Evolutionary conservation across 1,140 invertebrate species (phyloP).

Genomic region (Ganaspis sp.): DNA sequence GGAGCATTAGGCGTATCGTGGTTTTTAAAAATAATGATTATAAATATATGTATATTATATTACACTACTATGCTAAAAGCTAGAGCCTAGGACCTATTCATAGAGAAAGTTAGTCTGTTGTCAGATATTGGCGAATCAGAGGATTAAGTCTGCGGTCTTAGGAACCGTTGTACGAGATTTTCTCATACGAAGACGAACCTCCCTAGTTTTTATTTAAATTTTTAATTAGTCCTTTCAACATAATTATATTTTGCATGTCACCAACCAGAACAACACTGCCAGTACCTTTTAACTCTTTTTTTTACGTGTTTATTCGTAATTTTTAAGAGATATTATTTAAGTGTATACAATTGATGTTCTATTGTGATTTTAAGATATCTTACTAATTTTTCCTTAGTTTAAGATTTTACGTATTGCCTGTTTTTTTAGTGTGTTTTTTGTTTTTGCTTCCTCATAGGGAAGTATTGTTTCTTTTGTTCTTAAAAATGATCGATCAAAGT

Average conservation of each 20-base stretch:
- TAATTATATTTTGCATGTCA: background rate
- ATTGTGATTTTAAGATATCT: slow-evolving; percentile 24
- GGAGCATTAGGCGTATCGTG: slow-evolving; percentile 62
- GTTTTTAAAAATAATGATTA: slow-evolving; percentile 53
- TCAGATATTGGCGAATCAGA: slow-evolving; percentile 43
- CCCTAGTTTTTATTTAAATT: background rate
- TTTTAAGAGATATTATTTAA: slow-evolving; percentile 32
- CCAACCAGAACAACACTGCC: slow-evolving; percentile 4
- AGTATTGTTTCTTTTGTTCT: too few species aligned
- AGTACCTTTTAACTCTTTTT: slow-evolving; percentile 10
- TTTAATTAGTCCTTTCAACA: background rate
- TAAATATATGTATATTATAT: slow-evolving; percentile 52
- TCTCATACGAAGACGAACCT: background rate
- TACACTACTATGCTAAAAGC: slow-evolving; percentile 44
- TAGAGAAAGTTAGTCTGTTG: slow-evolving; percentile 38
- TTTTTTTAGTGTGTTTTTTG: too few species aligned
- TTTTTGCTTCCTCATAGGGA: too few species aligned
- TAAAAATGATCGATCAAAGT: too few species aligned
- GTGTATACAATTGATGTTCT: slow-evolving; percentile 42
- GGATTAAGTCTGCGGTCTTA: slow-evolving; percentile 36
- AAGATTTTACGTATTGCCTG: background rate
- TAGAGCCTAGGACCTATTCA: slow-evolving; percentile 40
- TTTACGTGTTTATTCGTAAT: slow-evolving; percentile 24
- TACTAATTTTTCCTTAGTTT: background rate
- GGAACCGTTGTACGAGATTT: slow-evolving; percentile 42